phyloP scores from a whole-genome alignment of 2,888 invertebrate genomes.

The Rhamphomyia laevipes region DNA sequence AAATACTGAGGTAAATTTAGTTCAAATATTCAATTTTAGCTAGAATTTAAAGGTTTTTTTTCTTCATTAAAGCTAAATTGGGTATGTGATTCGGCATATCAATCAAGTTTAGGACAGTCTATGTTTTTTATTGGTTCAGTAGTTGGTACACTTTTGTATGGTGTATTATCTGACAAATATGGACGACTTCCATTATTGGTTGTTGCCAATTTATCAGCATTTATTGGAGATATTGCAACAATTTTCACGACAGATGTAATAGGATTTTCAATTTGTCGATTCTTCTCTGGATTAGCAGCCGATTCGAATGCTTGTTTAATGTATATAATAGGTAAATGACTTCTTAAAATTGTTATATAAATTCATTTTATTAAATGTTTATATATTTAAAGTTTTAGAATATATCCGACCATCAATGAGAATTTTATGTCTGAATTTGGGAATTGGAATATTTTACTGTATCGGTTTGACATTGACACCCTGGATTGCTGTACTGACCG shows the following conservation, averaged over 20 bases:
- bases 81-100: slow-evolving; percentile 46
- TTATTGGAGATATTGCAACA: slow-evolving; percentile 42
- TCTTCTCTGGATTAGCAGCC: slow-evolving; percentile 46
- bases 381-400: slow-evolving; percentile 38
- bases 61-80: slow-evolving; percentile 37
- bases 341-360: not conserved
- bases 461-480: slow-evolving; percentile 37
- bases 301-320: slow-evolving; percentile 46
- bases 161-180: slow-evolving; percentile 44
- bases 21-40: no score
- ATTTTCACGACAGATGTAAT: slow-evolving; percentile 37
- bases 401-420: slow-evolving; percentile 40
- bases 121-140: slow-evolving; percentile 49
- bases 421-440: slow-evolving; percentile 41
- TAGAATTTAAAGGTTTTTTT: not conserved
- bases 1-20: slow-evolving; percentile 46
- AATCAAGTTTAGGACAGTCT: slow-evolving; percentile 45
- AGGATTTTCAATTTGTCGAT: slow-evolving; percentile 40
- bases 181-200: slow-evolving; percentile 44
- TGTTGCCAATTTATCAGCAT: slow-evolving; percentile 41
- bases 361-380: not conserved
- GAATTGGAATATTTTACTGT: slow-evolving; percentile 41
- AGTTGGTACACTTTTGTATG: slow-evolving; percentile 43
- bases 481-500: slow-evolving; percentile 33
- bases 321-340: slow-evolving; percentile 43